Evolutionary conservation across 2,797 vertebrate species (phyloP).

Genomic region (Chiroxiphia lanceolata): DNA sequence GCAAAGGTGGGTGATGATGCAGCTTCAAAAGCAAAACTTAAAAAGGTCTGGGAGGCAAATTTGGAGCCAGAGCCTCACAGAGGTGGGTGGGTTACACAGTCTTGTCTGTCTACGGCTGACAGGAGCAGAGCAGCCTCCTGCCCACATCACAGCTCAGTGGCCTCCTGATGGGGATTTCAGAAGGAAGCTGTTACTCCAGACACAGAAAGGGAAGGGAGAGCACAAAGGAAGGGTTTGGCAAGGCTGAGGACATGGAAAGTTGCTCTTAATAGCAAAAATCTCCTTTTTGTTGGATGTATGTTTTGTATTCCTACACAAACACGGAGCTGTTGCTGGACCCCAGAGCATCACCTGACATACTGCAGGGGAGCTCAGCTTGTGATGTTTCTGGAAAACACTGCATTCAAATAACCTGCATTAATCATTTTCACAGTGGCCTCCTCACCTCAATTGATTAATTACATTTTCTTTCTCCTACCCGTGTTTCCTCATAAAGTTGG

Average conservation of each 20-base stretch:
- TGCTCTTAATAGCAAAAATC: background rate
- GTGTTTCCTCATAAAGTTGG: slow-evolving; percentile 55
- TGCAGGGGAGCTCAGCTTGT: slow-evolving; percentile 20
- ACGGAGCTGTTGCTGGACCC: background rate
- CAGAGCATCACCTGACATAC: background rate
- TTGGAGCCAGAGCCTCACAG: background rate
- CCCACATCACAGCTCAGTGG: background rate
- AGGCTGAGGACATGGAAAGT: background rate
- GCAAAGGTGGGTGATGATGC: background rate
- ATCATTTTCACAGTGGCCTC: slow-evolving; percentile 64
- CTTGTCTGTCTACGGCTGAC: background rate
- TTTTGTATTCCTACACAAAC: background rate
- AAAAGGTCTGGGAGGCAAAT: background rate
- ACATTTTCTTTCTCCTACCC: slow-evolving; percentile 56
- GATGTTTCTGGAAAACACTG: slow-evolving; percentile 56
- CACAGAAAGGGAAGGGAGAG: background rate
- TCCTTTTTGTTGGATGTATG: background rate
- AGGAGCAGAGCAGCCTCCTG: background rate
- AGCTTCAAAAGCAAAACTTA: background rate
- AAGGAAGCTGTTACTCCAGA: background rate
- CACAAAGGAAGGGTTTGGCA: background rate
- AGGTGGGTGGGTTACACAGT: background rate
- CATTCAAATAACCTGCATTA: slow-evolving; percentile 66
- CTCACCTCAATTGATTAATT: slow-evolving; percentile 67
- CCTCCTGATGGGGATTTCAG: background rate